A percentile compares a stretch with the other conserved stretches of the same genome.
Conservation (phyloP, 2,888 invertebrate genomes). For the Drosophila kuntzei region DNA sequence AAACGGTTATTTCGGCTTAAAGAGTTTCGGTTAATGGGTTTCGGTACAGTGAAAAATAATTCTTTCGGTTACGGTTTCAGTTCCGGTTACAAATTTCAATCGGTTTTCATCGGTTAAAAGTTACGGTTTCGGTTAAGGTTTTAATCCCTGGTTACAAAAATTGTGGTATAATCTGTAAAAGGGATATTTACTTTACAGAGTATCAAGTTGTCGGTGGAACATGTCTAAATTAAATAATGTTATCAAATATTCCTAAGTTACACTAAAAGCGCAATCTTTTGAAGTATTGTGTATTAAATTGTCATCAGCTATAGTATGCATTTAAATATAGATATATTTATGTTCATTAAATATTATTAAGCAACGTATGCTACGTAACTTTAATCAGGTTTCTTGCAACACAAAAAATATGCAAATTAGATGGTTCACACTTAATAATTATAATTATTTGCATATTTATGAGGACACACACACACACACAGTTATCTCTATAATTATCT, state of each 20-base stretch:
- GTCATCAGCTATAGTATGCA: neutral
- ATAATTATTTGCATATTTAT: conserved; percentile 71
- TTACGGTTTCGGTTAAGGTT: too few species aligned
- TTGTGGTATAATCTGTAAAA: neutral
- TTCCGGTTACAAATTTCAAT: too few species aligned
- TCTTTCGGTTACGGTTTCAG: too few species aligned
- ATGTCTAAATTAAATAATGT: neutral
- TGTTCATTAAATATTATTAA: conserved; percentile 12
- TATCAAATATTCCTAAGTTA: neutral
- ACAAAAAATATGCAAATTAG: conserved; percentile 61
- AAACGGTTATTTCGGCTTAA: too few species aligned
- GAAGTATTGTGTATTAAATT: neutral
- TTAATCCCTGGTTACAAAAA: too few species aligned
- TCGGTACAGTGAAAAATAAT: too few species aligned
- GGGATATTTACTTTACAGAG: neutral
- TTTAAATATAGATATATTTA: conserved; percentile 11
- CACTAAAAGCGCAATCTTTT: neutral
- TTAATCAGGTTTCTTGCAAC: conserved; percentile 36
- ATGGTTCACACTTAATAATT: conserved; percentile 73
- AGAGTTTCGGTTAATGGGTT: too few species aligned
- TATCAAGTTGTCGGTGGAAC: neutral
- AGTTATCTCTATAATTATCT: conserved; percentile 35
- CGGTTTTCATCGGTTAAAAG: too few species aligned
- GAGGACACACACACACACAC: conserved; percentile 36
- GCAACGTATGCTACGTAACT: conserved; percentile 13